These are phyloP conservation scores for Microctonus hyperodae DNA, from an alignment of 2,888 invertebrate species.

Conservation along the genomic window DNA sequence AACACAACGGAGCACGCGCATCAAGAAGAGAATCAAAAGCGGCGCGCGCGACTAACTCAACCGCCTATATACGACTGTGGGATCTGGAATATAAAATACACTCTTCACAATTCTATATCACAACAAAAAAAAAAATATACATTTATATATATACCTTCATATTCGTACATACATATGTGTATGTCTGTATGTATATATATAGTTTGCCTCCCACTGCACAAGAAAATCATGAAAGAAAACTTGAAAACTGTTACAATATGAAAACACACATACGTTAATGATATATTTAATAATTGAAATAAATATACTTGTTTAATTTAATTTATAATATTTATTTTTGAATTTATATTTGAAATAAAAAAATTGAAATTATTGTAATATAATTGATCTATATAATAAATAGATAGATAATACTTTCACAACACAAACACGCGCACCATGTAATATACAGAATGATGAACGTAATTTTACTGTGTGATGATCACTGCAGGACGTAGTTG, in stretches of 20 bases:
- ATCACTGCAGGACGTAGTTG: neutral
- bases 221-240: conserved; percentile 24
- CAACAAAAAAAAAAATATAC: conserved; percentile 23
- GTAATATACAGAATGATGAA: neutral
- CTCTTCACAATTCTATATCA: conserved; percentile 18
- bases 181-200: neutral
- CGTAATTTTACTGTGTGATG: neutral
- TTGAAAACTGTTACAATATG: neutral
- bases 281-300: too few species aligned
- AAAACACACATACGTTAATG: too few species aligned
- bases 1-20: conserved; percentile 32
- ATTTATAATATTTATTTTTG: too few species aligned
- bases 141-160: too few species aligned
- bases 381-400: too few species aligned
- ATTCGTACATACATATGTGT: neutral
- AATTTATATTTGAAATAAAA: too few species aligned
- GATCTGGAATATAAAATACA: neutral
- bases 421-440: too few species aligned
- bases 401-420: too few species aligned
- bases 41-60: conserved; percentile 7
- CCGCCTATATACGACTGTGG: neutral
- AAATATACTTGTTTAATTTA: too few species aligned
- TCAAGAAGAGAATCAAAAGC: neutral
- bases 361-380: too few species aligned
- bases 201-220: conserved; percentile 37